These are phyloP conservation scores for Drosophila trichaetosa DNA, from an alignment of 2,888 invertebrate species.

Conservation along the genomic window DNA sequence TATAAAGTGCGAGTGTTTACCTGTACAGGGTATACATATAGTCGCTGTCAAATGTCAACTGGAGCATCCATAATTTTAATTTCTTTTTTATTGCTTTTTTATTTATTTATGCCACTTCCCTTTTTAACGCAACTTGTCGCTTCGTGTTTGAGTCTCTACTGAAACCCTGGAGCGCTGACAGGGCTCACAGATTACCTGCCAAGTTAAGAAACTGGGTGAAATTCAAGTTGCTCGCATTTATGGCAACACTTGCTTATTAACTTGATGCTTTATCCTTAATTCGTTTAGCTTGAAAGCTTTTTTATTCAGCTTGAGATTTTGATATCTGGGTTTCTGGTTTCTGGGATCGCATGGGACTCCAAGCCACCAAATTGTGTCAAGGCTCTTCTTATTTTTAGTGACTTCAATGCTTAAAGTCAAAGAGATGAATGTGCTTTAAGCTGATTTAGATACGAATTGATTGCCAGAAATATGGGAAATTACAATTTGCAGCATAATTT, in stretches of 20 bases:
- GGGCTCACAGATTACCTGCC: slow-evolving; percentile 59
- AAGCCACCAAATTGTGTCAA: background rate
- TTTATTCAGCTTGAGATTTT: background rate
- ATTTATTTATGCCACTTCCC: slow-evolving; percentile 12
- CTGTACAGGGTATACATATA: background rate
- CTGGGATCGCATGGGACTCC: background rate
- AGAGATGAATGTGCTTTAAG: background rate
- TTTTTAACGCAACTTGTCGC: slow-evolving; percentile 27
- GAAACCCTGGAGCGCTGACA: slow-evolving; percentile 43
- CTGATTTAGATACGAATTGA: background rate
- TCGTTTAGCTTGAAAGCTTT: background rate
- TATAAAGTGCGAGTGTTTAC: background rate
- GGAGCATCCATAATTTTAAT: background rate
- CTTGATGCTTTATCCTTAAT: slow-evolving; percentile 25
- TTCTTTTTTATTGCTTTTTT: slow-evolving; percentile 8
- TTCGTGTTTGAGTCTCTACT: slow-evolving; percentile 56
- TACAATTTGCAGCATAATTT: background rate
- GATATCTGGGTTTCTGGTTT: background rate
- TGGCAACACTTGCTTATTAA: slow-evolving; percentile 39
- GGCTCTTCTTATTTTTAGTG: background rate
- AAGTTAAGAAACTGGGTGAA: slow-evolving; percentile 57
- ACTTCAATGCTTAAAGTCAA: background rate
- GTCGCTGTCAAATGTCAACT: background rate
- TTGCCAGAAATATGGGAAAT: background rate
- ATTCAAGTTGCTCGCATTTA: slow-evolving; percentile 33